phyloP scores from a whole-genome alignment of 2,113 vertebrate genomes.

The Leptosomus discolor region DNA sequence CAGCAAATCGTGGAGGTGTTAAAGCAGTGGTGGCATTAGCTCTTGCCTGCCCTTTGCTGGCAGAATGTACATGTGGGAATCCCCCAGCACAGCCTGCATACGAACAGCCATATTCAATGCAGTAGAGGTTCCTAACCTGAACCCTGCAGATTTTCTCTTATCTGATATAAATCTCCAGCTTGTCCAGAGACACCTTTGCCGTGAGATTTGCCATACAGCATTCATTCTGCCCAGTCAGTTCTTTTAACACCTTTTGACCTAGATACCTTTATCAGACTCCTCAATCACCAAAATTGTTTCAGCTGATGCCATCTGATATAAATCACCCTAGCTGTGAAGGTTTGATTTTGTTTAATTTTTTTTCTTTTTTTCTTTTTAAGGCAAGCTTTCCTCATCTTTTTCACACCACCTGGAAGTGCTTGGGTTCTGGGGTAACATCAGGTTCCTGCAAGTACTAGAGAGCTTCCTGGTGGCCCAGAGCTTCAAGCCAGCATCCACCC shows the following conservation, averaged over 20 bases:
- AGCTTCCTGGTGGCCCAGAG: background rate
- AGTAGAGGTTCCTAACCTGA: background rate
- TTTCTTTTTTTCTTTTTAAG: background rate
- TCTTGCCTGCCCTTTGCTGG: background rate
- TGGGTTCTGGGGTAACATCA: background rate
- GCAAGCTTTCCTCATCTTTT: background rate
- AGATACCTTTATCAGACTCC: background rate
- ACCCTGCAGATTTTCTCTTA: background rate
- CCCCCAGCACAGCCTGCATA: background rate
- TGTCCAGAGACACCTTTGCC: background rate
- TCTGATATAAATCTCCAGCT: background rate
- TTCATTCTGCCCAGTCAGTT: background rate
- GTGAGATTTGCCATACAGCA: background rate
- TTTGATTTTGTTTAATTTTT: background rate
- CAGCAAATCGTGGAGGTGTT: background rate
- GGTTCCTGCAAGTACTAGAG: background rate
- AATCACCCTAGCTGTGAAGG: background rate
- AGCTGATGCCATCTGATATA: background rate
- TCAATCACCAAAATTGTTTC: background rate
- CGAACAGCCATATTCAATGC: rapidly evolving
- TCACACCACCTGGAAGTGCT: background rate
- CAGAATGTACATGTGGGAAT: background rate
- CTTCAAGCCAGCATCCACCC: background rate
- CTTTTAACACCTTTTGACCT: background rate
- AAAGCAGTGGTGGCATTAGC: background rate